Evolutionary conservation across 2,888 invertebrate species (phyloP), one percentile per base, ranked within the genome.

Genomic region (Trichacis sp.): DNA sequence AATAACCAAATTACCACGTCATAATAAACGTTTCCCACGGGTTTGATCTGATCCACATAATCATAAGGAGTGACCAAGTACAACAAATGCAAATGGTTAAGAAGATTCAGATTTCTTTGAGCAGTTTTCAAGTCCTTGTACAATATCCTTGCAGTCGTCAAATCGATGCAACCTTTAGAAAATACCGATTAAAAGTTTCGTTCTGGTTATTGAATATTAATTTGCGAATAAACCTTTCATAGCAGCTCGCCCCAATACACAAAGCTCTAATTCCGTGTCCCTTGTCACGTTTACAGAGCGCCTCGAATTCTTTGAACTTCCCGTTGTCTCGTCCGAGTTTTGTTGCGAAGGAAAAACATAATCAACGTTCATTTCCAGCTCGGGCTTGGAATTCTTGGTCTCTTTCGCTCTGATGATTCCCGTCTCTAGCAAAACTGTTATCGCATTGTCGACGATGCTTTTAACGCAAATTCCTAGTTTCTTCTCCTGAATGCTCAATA

Each of bases 1-100:
- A n/a, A 38, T 15, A 40, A 38, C 3, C 12, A 20, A 60, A n/a
- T 85, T 82, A 91, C 91, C 83, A 90, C 83, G 20, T 88, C 85
- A 75, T 90, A 90, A 75, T 90, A 92, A 47, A 87, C 80, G 43
- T 83, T 77, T 62, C 86, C 86, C 30, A 85, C 79, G 0, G 88
- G 89, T 47, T 83, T 85, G 15, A 91, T 80, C 52, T 87, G 87
- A 49, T 88, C 87, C 1, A 87, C 83, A 61, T 90, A 82, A 75
- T 93, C 91, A 80, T 94, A 90, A 11, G 94, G 93, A 15, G 95
- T 93, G 55, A 97, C 92, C 29, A 97, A 86, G 85, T 93, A 97
- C 50, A 98, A 85, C 15, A 98, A 87, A 84, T 98, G 98, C 33
- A 96, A 87, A 77, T 91, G 89, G 71, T 93, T 93, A 73, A 91